Conservation (phyloP, 2,888 invertebrate species). For the Atrina japonica region DNA sequence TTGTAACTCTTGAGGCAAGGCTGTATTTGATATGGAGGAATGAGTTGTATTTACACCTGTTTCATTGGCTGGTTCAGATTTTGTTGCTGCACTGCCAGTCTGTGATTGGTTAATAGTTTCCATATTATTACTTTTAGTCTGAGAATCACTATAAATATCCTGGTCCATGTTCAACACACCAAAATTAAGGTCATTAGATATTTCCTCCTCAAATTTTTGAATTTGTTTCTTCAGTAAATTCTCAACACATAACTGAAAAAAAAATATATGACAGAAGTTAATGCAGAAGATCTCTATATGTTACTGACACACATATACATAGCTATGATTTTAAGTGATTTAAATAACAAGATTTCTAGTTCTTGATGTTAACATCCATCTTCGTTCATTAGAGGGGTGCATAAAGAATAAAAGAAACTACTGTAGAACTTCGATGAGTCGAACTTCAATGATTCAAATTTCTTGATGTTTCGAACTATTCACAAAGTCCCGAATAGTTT, state of each 20-base stretch:
- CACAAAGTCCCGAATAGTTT: too few relatives aligned
- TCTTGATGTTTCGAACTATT: too few relatives aligned
- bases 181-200: conserved; percentile 7
- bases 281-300: too few relatives aligned
- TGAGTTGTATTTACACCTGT: background rate
- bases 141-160: conserved; percentile 10
- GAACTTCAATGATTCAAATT: too few relatives aligned
- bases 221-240: conserved; percentile 60
- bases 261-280: conserved; percentile 10
- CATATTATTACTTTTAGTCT: background rate
- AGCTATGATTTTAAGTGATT: too few relatives aligned
- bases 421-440: too few relatives aligned
- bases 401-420: too few relatives aligned
- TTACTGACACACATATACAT: too few relatives aligned
- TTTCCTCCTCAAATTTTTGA: conserved; percentile 54
- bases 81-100: background rate
- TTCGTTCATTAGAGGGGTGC: too few relatives aligned
- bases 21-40: conserved; percentile 11
- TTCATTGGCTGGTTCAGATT: background rate
- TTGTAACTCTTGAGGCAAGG: conserved; percentile 3
- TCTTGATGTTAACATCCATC: too few relatives aligned
- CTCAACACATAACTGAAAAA: conserved; percentile 69
- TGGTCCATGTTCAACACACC: conserved; percentile 1
- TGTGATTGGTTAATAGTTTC: background rate
- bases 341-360: too few relatives aligned